Conservation (phyloP, 2,888 invertebrate genomes). For the Microplitis manilae region DNA sequence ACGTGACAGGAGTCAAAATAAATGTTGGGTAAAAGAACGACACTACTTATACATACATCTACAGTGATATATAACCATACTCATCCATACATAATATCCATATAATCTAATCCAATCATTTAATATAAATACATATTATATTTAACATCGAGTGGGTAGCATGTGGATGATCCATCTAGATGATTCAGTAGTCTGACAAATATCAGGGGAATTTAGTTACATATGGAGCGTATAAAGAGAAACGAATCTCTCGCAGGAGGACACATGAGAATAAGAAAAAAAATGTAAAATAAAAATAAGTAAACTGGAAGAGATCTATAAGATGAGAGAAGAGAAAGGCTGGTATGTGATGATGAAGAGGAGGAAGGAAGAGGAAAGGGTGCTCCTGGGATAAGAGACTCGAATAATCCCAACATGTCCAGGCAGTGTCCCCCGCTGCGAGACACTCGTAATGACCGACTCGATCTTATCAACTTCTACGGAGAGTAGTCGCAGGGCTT, state of each 20-base stretch:
- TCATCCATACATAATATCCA: background rate
- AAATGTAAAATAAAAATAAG: conserved; percentile 30
- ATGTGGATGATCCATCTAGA: background rate
- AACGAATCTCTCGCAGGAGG: conserved; percentile 9
- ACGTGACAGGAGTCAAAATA: conserved; percentile 41
- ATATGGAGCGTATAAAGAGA: background rate
- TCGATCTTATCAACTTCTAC: conserved; percentile 63
- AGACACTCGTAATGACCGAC: conserved; percentile 67
- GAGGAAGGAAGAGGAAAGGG: conserved; percentile 46
- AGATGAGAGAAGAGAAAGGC: conserved; percentile 41
- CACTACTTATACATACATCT: no score
- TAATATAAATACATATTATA: background rate
- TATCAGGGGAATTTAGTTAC: conserved; percentile 4
- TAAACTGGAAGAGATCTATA: conserved; percentile 4
- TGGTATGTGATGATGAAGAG: conserved; percentile 33
- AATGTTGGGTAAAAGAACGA: background rate
- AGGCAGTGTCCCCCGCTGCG: conserved; percentile 63
- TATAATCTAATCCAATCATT: background rate
- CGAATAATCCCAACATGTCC: conserved; percentile 62
- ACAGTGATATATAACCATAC: no score
- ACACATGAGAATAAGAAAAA: conserved; percentile 1
- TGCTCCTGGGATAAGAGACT: conserved; percentile 60
- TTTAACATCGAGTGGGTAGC: background rate
- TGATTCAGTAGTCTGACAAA: conserved; percentile 22
- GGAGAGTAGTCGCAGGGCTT: conserved; percentile 41